Percentiles rank a stretch among this genome's conserved stretches.
Evolutionary conservation across 2,888 invertebrate genomes (phyloP).

Genomic region (Venusia cambrica): DNA sequence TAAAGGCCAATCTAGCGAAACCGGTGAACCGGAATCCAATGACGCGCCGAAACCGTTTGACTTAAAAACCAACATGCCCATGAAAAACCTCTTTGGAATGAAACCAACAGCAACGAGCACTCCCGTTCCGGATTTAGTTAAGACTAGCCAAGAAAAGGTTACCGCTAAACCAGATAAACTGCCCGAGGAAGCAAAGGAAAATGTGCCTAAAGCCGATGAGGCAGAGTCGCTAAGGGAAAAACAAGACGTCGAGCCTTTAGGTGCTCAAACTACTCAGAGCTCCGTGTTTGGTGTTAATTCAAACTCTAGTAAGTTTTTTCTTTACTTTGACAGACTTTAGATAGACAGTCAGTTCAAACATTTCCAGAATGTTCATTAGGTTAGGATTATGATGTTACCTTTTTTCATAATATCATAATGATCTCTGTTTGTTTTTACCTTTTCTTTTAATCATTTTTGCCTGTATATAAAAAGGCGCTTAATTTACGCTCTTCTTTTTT

Average conservation of each 20-base stretch:
- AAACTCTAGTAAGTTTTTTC: conserved; percentile 34
- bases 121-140: conserved; percentile 47
- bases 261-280: conserved; percentile 36
- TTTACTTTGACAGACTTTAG: too few relatives aligned
- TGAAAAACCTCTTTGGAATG: conserved; percentile 50
- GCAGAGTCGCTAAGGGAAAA: conserved; percentile 33
- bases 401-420: too few relatives aligned
- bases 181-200: conserved; percentile 47
- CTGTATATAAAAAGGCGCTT: too few relatives aligned
- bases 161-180: conserved; percentile 41
- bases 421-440: too few relatives aligned
- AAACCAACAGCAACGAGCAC: conserved; percentile 40
- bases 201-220: conserved; percentile 26
- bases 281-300: conserved; percentile 30
- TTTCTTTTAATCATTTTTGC: too few relatives aligned
- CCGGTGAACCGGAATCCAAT: conserved; percentile 53
- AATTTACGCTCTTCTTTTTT: too few relatives aligned
- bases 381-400: too few relatives aligned
- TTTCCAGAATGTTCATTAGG: too few relatives aligned
- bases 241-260: conserved; percentile 47
- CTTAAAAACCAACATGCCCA: conserved; percentile 46
- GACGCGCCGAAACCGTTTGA: conserved; percentile 29
- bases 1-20: conserved; percentile 40
- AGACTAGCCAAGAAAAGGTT: conserved; percentile 32
- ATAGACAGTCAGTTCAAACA: too few relatives aligned